Base-by-base conservation (phyloP, 2,113 vertebrate genomes). In the Semnornis frantzii region DNA sequence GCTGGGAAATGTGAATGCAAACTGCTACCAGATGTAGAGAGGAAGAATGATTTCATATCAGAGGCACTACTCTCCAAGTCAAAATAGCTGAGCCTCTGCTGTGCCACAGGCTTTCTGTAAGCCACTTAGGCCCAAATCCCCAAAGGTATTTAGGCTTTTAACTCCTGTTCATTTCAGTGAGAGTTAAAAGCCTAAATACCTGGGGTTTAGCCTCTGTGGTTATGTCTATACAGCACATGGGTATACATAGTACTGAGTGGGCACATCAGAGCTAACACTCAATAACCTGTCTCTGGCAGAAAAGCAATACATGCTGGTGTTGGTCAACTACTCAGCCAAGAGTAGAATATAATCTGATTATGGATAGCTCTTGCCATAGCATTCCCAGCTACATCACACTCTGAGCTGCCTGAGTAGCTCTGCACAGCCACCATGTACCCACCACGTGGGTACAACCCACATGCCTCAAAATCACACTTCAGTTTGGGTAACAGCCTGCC, bases 101-200 rank as follows among this genome's bases (percentile, higher is more conserved):
- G 87, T 93, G 91, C 78, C 79, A 95, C 60, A 21, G 84, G 94
- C 85, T 96, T 91, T 93, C 92, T 68, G 33, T 96, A 96, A 95
- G 89, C 96, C 96, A 96, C 96, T 96, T 96, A 96, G 90, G 88
- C n/a, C 92, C 90, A 96, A 96, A 96, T 96, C 90, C 95, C 80
- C 90, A 48, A 81, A 95, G 90, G 96, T 95, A 96, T 96, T 95
- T 86, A 96, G 88, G 96, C 96, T 96, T 96, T 96, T 96, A 96
- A 95, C 96, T 96, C 96, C 86, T 89, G 82, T 88, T 94, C 91
- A n/a, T 85, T 94, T 89, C 84, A 91, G 81, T 83, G 91, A 94
- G 93, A 94, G 94, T 94, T 96, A 94, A 93, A 94, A 93, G 94
- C 95, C 75, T 96, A 82, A 96, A 94, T 93, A 91, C 89, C 57